A percentile compares a stretch with the other conserved stretches of the same genome.
Evolutionary conservation across 2,113 vertebrate species (phyloP).

Genomic region (Engystomops pustulosus): DNA sequence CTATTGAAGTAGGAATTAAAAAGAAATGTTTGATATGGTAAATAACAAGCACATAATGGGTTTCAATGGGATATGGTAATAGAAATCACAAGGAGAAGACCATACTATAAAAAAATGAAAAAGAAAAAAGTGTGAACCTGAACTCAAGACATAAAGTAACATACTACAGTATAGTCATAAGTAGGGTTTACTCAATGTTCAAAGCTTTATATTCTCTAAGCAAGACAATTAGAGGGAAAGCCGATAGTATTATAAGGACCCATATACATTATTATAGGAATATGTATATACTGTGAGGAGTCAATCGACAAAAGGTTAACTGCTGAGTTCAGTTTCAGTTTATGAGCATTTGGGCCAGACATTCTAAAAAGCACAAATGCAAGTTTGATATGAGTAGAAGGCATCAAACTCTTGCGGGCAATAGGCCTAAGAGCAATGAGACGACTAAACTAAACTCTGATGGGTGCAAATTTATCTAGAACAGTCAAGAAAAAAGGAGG

Average conservation of each 20-base stretch:
- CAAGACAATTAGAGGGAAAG: background rate
- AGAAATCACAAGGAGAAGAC: conserved; percentile 63
- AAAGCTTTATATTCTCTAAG: background rate
- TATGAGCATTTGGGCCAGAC: too few relatives aligned
- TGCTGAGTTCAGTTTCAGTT: too few relatives aligned
- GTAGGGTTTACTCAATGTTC: background rate
- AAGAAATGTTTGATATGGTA: conserved; percentile 78
- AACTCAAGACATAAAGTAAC: background rate
- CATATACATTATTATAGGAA: background rate
- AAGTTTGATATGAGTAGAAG: too few relatives aligned
- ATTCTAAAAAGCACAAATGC: too few relatives aligned
- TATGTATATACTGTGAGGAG: too few relatives aligned
- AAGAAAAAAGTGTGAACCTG: conserved; percentile 13
- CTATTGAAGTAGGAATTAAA: conserved; percentile 79
- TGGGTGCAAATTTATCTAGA: too few relatives aligned
- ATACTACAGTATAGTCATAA: background rate
- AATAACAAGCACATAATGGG: conserved; percentile 78
- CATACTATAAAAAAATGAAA: conserved; percentile 52
- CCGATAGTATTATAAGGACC: background rate
- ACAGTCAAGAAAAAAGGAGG: too few relatives aligned
- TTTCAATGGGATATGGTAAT: conserved; percentile 83
- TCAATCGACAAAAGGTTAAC: too few relatives aligned
- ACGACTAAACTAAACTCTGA: too few relatives aligned
- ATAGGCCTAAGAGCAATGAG: too few relatives aligned
- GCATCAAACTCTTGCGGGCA: too few relatives aligned